phyloP scores from a whole-genome alignment of 2,888 invertebrate genomes.

The Frankliniella intonsa region DNA sequence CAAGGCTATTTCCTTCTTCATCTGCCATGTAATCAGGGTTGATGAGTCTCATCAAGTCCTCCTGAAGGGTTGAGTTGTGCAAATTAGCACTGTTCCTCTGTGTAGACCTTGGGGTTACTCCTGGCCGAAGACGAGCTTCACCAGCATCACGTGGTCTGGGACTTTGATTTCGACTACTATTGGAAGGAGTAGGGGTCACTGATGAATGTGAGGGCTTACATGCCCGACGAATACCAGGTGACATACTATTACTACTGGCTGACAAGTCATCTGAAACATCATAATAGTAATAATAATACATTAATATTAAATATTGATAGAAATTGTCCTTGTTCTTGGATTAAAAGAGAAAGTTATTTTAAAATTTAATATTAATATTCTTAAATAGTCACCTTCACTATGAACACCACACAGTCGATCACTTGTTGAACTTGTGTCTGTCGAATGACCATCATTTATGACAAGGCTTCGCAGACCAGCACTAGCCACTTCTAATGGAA shows the following conservation, averaged over 20 bases:
- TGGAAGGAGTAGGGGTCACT: conserved; percentile 48
- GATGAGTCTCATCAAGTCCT: conserved; percentile 80
- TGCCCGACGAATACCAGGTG: conserved; percentile 49
- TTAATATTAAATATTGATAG: background rate
- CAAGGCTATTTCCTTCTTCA: conserved; percentile 41
- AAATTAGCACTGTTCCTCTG: conserved; percentile 57
- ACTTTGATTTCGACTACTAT: conserved; percentile 56
- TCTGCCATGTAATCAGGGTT: conserved; percentile 65
- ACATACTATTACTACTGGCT: conserved; percentile 54
- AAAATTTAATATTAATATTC: background rate
- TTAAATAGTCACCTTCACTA: conserved; percentile 44
- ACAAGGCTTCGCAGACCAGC: conserved; percentile 37
- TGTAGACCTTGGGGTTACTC: conserved; percentile 37
- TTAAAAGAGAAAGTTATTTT: conserved; percentile 43
- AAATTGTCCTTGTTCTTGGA: conserved; percentile 48
- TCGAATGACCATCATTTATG: conserved; percentile 49
- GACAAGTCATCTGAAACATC: conserved; percentile 52
- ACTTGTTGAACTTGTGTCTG: conserved; percentile 52
- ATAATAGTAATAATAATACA: background rate
- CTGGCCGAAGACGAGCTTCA: conserved; percentile 54
- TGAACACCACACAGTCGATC: conserved; percentile 46
- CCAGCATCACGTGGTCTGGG: conserved; percentile 52
- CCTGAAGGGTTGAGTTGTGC: conserved; percentile 62
- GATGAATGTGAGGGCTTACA: conserved; percentile 41
- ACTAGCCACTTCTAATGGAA: conserved; percentile 47